Percentiles rank a stretch among this genome's conserved stretches.
These are phyloP conservation scores for Phenganax marumi DNA, from an alignment of 92 coral and sea anemone species.

Conservation along the genomic window DNA sequence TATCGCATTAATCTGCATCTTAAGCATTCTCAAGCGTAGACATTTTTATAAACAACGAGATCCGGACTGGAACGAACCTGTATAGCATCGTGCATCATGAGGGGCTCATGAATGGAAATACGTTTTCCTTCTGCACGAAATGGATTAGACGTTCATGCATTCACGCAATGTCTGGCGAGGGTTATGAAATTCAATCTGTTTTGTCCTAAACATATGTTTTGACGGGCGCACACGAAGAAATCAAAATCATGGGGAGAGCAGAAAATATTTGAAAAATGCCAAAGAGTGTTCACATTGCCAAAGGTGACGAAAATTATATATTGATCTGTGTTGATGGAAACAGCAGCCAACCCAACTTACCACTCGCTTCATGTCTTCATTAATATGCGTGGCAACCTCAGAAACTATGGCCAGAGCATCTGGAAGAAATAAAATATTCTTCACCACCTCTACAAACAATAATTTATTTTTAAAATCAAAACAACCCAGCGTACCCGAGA, in stretches of 20 bases:
- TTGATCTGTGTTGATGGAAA: not conserved
- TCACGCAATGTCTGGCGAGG: no score
- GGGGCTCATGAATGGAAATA: no score
- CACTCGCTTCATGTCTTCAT: conserved; percentile 96
- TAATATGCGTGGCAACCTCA: conserved; percentile 94
- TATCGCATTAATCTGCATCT: not conserved
- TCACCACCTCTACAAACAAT: not conserved
- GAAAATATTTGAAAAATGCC: not conserved
- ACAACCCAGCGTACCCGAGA: conserved; percentile 52
- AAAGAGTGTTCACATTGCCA: not conserved
- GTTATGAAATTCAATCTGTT: no score
- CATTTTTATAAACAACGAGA: not conserved
- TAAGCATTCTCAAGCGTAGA: not conserved
- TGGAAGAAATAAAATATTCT: not conserved
- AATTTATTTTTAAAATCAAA: no score
- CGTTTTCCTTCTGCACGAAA: no score
- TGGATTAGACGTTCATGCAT: no score
- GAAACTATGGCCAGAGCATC: conserved; percentile 89
- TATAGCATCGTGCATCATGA: no score
- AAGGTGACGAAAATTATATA: not conserved
- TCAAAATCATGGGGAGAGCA: no score
- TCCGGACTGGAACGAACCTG: no score
- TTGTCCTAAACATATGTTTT: no score
- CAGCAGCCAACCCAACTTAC: conserved; percentile 50
- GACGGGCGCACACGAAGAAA: no score